Evolutionary conservation across 2,113 vertebrate genomes (phyloP), one percentile per base, ranked within the genome.

Genomic region (Cepphus grylle): DNA sequence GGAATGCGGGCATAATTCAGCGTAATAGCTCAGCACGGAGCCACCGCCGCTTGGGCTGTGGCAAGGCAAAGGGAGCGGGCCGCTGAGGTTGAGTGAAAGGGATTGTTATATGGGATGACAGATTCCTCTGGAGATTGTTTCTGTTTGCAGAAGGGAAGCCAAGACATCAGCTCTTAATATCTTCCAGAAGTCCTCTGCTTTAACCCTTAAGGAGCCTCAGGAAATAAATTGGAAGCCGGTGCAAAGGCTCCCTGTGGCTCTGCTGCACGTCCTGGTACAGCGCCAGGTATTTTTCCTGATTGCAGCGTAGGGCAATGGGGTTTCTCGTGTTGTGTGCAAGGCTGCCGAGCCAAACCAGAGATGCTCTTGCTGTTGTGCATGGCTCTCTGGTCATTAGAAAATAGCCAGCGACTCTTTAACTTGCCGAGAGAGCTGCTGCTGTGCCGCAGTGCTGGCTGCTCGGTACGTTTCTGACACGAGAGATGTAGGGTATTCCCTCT

Each of bases 111-210:
- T 0, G 78, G 87, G 45, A 77, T 83, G 96, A 96, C 94, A 86
- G 93, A 93, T 96, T 93, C 86, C 94, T 94, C 94, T 63, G 94
- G 94, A 96, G 96, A 87, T 47, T 61, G 87, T 72, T 96, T 91
- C 92, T 90, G 91, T 74, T 93, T 93, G 81, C 80, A 66, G 88
- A 88, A 86, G 77, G 72, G 72, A 83, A 96, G 96, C 93, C 96
- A 96, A 95, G 94, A 59, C 93, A 83, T 86, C 78, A 36, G 90
- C 11, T 80, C 88, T 76, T 96, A 82, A 84, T 95, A n/a, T 92
- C 93, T 91, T 96, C 88, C 90, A 93, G 88, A 92, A 93, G 74
- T 81, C 76, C 43, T 74, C 42, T 12, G 38, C 87, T 71, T 95
- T 95, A 97, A 95, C 95, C 93, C 95, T 88, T 95, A 1, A 9